phyloP scores from a whole-genome alignment of 2,888 invertebrate genomes.

The Drosophila neotestacea region DNA sequence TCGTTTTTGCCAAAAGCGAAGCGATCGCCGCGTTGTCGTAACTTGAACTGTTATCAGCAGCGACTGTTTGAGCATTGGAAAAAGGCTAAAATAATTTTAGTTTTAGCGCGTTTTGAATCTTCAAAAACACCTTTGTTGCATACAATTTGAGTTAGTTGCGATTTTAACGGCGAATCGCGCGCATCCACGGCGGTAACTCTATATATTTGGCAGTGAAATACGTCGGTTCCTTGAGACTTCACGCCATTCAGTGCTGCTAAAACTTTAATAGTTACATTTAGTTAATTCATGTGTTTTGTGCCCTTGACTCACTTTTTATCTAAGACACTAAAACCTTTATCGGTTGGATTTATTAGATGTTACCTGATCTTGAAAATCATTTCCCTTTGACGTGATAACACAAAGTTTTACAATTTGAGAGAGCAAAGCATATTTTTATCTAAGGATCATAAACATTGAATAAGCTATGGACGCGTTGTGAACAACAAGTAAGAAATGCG shows the following conservation, averaged over 20 bases:
- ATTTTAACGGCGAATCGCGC: conserved; percentile 61
- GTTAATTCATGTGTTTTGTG: conserved; percentile 7
- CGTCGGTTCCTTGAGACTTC: conserved; percentile 8
- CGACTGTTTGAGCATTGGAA: conserved; percentile 42
- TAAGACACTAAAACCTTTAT: conserved; percentile 27
- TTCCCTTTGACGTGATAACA: conserved; percentile 37
- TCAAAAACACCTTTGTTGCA: conserved; percentile 67
- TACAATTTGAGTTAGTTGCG: conserved; percentile 65
- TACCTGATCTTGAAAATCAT: conserved; percentile 24
- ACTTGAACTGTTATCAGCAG: conserved; percentile 70
- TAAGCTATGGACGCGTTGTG: conserved; percentile 2
- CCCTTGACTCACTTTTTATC: conserved; percentile 22
- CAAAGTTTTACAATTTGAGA: conserved; percentile 8
- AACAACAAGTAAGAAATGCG: conserved; percentile 27
- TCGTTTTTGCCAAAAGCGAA: conserved; percentile 32
- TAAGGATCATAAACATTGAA: conserved; percentile 38
- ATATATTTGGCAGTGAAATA: conserved; percentile 11
- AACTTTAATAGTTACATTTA: conserved; percentile 29
- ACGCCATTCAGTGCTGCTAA: conserved; percentile 32
- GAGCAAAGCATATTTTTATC: conserved; percentile 42
- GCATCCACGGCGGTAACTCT: conserved; percentile 39
- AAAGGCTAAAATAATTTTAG: conserved; percentile 66
- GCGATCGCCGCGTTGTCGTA: conserved; percentile 39
- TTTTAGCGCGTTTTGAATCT: conserved; percentile 70
- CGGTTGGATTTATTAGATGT: conserved; percentile 32